Evolutionary conservation across 2,113 vertebrate species (phyloP).

Genomic region (Neopipo cinnamomea): DNA sequence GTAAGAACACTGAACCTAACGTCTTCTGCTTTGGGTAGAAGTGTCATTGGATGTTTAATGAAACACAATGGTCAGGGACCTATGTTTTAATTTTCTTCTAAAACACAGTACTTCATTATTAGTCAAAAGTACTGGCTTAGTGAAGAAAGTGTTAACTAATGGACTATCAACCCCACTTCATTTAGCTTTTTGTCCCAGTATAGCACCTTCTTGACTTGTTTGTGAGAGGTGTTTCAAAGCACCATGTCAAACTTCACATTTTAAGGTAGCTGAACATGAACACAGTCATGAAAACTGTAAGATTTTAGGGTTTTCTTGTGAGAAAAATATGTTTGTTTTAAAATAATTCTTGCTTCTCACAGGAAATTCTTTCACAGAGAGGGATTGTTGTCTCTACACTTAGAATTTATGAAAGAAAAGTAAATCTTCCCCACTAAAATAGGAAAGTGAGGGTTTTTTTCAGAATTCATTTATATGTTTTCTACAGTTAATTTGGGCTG

Average conservation of each 20-base stretch:
- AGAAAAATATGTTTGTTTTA: background rate
- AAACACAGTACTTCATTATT: background rate
- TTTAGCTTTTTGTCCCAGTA: background rate
- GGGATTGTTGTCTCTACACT: background rate
- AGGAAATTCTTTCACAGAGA: background rate
- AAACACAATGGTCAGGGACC: slow-evolving; percentile 10
- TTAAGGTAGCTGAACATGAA: background rate
- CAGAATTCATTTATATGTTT: background rate
- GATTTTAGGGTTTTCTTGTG: background rate
- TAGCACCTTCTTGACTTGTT: background rate
- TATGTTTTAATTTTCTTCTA: background rate
- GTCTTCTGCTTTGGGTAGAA: slow-evolving; percentile 13
- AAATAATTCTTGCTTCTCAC: background rate
- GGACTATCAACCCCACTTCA: background rate
- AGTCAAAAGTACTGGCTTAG: background rate
- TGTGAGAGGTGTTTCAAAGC: background rate
- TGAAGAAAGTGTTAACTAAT: background rate
- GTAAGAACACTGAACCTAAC: slow-evolving; percentile 7
- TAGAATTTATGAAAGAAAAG: background rate
- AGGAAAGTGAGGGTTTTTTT: background rate
- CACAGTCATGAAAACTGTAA: background rate
- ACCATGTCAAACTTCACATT: background rate
- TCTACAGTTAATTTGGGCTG: background rate
- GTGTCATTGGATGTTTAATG: background rate
- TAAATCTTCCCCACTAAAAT: background rate